Conservation (phyloP, 53 echinoderm and acorn worm species). For the Crossaster papposus region DNA sequence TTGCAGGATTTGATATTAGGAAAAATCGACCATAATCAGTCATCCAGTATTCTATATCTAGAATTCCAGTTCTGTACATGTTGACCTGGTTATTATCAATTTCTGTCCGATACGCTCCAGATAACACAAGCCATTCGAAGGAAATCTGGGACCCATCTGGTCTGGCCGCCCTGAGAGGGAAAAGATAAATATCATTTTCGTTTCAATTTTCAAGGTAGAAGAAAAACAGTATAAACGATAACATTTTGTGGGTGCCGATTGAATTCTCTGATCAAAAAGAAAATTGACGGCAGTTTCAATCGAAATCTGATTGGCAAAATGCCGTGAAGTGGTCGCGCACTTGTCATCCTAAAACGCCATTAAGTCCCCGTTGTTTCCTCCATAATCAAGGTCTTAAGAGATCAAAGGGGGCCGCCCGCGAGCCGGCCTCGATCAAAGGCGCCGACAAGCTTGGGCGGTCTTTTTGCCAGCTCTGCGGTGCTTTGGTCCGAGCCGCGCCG, state of each 20-base stretch:
- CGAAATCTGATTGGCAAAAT: slow-evolving; percentile 57
- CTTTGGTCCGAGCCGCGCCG: slow-evolving; percentile 39
- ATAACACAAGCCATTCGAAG: no score
- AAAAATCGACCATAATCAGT: no score
- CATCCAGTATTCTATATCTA: no score
- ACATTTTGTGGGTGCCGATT: neutral
- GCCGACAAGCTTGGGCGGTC: slow-evolving; percentile 57
- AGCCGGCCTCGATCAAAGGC: slow-evolving; percentile 53
- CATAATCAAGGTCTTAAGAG: slow-evolving; percentile 63
- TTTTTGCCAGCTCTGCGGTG: slow-evolving; percentile 59
- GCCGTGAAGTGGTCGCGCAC: slow-evolving; percentile 53
- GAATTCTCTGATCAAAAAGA: neutral
- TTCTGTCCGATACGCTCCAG: no score
- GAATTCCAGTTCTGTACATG: no score
- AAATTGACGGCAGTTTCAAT: slow-evolving; percentile 6
- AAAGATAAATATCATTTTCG: neutral
- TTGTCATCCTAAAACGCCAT: slow-evolving; percentile 54
- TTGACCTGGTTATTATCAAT: no score
- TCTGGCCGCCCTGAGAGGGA: neutral
- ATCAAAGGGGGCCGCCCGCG: slow-evolving; percentile 52
- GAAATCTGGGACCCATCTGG: no score
- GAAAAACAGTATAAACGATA: neutral
- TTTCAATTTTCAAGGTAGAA: neutral
- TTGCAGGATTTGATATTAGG: no score
- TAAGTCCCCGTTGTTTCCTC: slow-evolving; percentile 61